A percentile compares a stretch with the other conserved stretches of the same genome.
These are phyloP conservation scores for Ptychoptera contaminata DNA, from an alignment of 2,888 invertebrate genomes.

Conservation along the genomic window DNA sequence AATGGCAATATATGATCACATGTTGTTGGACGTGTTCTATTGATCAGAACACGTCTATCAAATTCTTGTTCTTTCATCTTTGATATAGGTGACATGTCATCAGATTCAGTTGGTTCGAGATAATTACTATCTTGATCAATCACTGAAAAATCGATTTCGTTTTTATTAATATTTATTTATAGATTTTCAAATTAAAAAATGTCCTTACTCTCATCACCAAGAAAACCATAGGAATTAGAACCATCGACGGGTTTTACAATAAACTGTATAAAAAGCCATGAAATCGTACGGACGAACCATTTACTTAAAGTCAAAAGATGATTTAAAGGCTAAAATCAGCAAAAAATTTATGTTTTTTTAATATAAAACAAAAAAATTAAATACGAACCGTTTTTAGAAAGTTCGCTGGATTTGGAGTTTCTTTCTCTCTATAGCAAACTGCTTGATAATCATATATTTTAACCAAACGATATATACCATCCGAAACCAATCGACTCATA, in stretches of 20 bases:
- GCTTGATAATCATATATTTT: conserved; percentile 78
- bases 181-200: not conserved
- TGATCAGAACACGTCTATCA: conserved; percentile 49
- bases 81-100: conserved; percentile 22
- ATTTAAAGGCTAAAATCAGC: conserved; percentile 37
- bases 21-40: conserved; percentile 65
- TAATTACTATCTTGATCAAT: conserved; percentile 6
- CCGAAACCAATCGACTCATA: conserved; percentile 56
- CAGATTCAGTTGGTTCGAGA: conserved; percentile 6
- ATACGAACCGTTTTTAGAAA: conserved; percentile 42
- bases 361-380: not conserved
- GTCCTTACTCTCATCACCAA: not conserved
- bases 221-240: conserved; percentile 16
- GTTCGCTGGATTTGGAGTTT: conserved; percentile 43
- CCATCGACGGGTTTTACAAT: conserved; percentile 34
- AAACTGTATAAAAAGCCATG: conserved; percentile 42
- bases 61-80: conserved; percentile 39
- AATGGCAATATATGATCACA: conserved; percentile 62
- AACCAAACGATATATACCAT: conserved; percentile 58
- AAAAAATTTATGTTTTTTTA: not conserved
- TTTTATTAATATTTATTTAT: too few relatives aligned
- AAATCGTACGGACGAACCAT: conserved; percentile 40
- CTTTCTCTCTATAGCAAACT: conserved; percentile 61
- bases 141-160: conserved; percentile 5
- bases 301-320: conserved; percentile 39